Percentiles rank a stretch among this genome's conserved stretches.
These are phyloP conservation scores for Penaeus indicus DNA, from an alignment of 1,140 invertebrate species.

Conservation along the genomic window DNA sequence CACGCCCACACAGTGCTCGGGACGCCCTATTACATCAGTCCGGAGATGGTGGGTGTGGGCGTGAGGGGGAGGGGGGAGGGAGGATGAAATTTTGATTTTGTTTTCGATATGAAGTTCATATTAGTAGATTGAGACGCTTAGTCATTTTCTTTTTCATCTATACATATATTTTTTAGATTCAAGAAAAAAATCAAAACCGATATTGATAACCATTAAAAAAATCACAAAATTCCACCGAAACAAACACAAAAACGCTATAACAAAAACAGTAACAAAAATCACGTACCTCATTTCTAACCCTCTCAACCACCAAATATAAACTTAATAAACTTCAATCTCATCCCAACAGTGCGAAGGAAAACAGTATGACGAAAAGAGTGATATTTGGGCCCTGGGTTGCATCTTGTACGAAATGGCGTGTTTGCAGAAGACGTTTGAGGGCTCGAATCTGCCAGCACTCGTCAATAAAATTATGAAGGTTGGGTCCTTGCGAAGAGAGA, in stretches of 20 bases:
- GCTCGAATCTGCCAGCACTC: constrained; percentile 81
- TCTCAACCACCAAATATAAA: too few species aligned
- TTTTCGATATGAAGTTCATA: background rate
- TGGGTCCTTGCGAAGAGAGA: background rate
- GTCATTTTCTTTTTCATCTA: too few species aligned
- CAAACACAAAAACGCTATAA: too few species aligned
- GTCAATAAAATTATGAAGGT: constrained; percentile 83
- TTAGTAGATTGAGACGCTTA: background rate
- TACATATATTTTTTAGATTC: too few species aligned
- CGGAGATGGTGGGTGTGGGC: constrained; percentile 76
- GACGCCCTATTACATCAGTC: constrained; percentile 86
- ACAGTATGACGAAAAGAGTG: constrained; percentile 83
- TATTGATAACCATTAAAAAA: too few species aligned
- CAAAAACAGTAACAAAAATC: too few species aligned
- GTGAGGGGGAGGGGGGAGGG: background rate
- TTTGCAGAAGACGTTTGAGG: constrained; percentile 83
- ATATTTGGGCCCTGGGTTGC: constrained; percentile 86
- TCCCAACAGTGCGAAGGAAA: constrained; percentile 65
- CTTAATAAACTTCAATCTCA: too few species aligned
- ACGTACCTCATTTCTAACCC: too few species aligned
- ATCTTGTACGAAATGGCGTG: constrained; percentile 86
- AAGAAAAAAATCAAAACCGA: too few species aligned
- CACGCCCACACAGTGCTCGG: constrained; percentile 84
- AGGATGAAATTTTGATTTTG: background rate
- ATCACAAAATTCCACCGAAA: too few species aligned